Percentiles rank a stretch among this genome's conserved stretches.
These are phyloP conservation scores for Channallabes apus DNA, from an alignment of 2,797 vertebrate species.

Conservation along the genomic window DNA sequence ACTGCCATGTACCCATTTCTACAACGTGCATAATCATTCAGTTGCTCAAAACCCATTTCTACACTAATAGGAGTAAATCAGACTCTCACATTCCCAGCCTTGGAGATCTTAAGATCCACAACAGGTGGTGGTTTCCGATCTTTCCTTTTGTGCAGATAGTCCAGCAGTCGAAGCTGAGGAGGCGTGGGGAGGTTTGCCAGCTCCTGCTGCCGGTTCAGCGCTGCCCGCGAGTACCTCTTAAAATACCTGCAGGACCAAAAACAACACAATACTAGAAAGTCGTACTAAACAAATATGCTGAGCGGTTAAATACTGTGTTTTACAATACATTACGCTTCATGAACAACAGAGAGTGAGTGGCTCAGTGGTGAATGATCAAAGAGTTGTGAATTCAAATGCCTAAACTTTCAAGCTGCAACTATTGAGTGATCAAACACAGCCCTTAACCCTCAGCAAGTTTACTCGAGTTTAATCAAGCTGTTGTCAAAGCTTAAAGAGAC, in stretches of 20 bases:
- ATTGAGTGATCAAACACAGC: background rate
- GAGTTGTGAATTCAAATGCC: background rate
- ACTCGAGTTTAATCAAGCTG: too few species aligned
- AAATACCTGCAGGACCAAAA: slow-evolving; percentile 79
- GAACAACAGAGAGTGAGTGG: background rate
- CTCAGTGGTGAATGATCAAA: background rate
- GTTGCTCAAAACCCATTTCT: background rate
- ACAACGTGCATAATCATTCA: background rate
- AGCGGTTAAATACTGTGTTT: background rate
- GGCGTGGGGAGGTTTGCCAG: slow-evolving; percentile 85
- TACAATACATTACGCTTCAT: background rate
- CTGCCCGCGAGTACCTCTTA: slow-evolving; percentile 90
- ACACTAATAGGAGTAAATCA: background rate
- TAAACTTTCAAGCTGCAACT: background rate
- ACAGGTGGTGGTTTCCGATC: slow-evolving; percentile 87
- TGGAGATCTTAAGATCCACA: slow-evolving; percentile 97
- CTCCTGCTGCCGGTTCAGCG: slow-evolving; percentile 93
- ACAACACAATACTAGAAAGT: too few species aligned
- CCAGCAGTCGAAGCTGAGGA: slow-evolving; percentile 89
- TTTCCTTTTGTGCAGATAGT: slow-evolving; percentile 94
- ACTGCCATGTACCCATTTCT: background rate
- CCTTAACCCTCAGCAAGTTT: background rate
- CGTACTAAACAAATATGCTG: background rate
- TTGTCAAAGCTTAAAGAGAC: too few species aligned
- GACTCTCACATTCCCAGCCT: slow-evolving; percentile 89